A percentile compares a stretch with the other conserved stretches of the same genome.
Conservation (phyloP, 1,140 invertebrate species). For the Tyrophagus putrescentiae region DNA sequence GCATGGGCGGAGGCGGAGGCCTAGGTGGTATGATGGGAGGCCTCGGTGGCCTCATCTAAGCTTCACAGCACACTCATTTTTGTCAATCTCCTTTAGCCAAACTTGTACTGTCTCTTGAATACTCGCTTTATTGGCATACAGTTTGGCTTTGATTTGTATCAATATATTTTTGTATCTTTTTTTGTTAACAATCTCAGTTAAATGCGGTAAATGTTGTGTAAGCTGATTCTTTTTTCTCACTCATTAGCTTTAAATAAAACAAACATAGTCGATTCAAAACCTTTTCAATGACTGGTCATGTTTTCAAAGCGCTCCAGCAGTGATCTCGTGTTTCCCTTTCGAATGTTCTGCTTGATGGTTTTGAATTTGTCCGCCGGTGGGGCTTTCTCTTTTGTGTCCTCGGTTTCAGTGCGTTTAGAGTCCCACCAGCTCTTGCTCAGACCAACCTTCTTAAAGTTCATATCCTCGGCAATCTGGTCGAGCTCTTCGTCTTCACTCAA, state of each 20-base stretch:
- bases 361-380: constrained; percentile 12
- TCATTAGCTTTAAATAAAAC: no score
- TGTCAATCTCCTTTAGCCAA: neutral
- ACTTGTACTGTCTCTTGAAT: constrained; percentile 2
- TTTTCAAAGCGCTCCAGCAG: constrained; percentile 5
- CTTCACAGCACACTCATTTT: neutral
- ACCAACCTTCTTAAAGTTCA: neutral
- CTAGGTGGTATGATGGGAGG: neutral
- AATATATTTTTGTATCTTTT: no score
- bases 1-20: neutral
- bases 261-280: no score
- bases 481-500: neutral
- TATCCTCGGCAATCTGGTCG: no score
- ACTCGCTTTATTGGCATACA: neutral
- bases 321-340: constrained; percentile 1
- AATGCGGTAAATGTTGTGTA: neutral
- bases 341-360: constrained; percentile 11
- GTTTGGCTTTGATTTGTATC: neutral
- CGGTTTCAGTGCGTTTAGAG: neutral
- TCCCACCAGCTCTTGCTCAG: constrained; percentile 2
- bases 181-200: neutral
- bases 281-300: no score
- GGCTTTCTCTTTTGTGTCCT: neutral
- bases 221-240: neutral
- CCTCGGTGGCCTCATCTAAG: neutral